Percentiles rank a stretch among this genome's conserved stretches.
phyloP scores from a whole-genome alignment of 2,888 invertebrate species.

The Drosophila robusta region DNA sequence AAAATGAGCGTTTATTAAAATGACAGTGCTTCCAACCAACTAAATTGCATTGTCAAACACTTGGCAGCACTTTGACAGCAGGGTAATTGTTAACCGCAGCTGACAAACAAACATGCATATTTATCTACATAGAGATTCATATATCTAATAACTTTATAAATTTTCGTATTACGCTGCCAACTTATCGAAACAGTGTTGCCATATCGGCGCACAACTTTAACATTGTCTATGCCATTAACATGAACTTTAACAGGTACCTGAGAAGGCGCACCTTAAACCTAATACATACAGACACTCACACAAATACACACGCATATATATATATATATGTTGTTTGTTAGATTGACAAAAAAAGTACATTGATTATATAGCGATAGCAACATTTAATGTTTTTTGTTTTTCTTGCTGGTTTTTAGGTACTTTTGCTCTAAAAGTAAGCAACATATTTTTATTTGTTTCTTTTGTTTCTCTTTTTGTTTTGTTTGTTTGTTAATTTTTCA shows the following conservation, averaged over 20 bases:
- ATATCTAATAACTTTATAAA: too few species aligned
- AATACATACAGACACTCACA: slow-evolving; percentile 2
- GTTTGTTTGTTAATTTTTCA: neutral
- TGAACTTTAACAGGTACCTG: neutral
- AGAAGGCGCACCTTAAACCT: neutral
- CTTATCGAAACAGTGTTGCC: neutral
- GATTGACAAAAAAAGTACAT: slow-evolving; percentile 10
- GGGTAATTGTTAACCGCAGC: too few species aligned
- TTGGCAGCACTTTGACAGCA: too few species aligned
- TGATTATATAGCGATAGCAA: slow-evolving; percentile 21
- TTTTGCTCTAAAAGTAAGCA: slow-evolving; percentile 17
- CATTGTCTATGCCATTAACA: neutral
- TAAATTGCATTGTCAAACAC: too few species aligned
- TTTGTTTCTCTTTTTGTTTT: slow-evolving; percentile 1
- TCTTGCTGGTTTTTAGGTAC: neutral
- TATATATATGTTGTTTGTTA: neutral
- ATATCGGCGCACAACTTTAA: neutral
- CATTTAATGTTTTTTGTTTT: slow-evolving; percentile 8
- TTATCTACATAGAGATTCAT: too few species aligned
- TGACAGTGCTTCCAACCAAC: neutral
- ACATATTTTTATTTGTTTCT: neutral
- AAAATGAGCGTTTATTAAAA: slow-evolving; percentile 4
- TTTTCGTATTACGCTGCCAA: neutral
- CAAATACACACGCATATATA: too few species aligned
- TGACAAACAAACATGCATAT: too few species aligned